These are phyloP conservation scores for Cremastobaeus sp. DNA, from an alignment of 2,888 invertebrate species.

Conservation along the genomic window DNA sequence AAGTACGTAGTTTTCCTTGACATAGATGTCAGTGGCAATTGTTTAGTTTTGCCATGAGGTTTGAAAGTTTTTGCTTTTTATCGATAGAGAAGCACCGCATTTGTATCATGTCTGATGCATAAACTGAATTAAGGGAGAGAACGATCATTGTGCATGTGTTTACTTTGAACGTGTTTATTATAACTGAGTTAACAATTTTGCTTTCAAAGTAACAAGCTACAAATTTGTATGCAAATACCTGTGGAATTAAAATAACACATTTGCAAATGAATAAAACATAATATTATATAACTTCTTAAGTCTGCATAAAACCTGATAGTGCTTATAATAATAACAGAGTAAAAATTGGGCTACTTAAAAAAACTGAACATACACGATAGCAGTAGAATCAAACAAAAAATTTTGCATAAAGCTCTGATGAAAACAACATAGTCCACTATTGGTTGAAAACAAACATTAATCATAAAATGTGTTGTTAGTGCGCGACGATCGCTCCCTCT, in stretches of 20 bases:
- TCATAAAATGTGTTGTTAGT: background rate
- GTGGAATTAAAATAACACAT: too few species aligned
- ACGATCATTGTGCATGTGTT: conserved; percentile 28
- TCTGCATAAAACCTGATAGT: too few species aligned
- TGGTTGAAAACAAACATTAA: background rate
- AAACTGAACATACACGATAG: too few species aligned
- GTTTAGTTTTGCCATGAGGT: background rate
- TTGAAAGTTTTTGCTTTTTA: conserved; percentile 2
- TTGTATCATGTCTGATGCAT: conserved; percentile 73
- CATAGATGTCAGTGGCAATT: conserved; percentile 14
- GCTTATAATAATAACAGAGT: too few species aligned
- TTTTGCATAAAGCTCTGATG: background rate
- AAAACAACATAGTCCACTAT: background rate
- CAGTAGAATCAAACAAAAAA: too few species aligned
- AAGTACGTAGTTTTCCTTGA: conserved; percentile 65
- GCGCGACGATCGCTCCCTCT: conserved; percentile 44
- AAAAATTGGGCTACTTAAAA: too few species aligned
- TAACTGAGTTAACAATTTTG: background rate
- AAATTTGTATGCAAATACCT: background rate
- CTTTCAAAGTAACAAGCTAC: background rate
- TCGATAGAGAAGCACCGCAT: conserved; percentile 71
- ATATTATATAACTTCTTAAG: too few species aligned
- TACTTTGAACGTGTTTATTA: background rate
- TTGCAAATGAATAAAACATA: too few species aligned
- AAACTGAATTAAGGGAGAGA: conserved; percentile 11